A percentile compares a stretch with the other conserved stretches of the same genome.
These are phyloP conservation scores for Thinocorus orbignyianus DNA, from an alignment of 2,113 vertebrate species.

Conservation along the genomic window DNA sequence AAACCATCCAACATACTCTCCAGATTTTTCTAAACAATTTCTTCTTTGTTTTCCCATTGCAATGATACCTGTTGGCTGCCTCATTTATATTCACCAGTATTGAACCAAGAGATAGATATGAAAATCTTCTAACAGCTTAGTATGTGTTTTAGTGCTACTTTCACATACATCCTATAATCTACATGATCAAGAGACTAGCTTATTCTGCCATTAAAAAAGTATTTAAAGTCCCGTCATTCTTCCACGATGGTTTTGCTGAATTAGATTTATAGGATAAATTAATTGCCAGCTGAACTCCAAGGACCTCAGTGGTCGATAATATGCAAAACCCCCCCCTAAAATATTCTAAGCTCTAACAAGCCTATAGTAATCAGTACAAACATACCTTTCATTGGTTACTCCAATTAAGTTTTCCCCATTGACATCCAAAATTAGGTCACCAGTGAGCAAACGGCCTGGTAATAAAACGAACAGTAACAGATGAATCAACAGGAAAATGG, in stretches of 20 bases:
- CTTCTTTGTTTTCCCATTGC: not conserved
- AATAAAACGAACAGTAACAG: not conserved
- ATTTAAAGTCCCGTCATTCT: not conserved
- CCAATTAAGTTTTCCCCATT: conserved; percentile 85
- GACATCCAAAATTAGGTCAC: conserved; percentile 87
- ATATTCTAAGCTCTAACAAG: not conserved
- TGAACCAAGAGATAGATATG: not conserved
- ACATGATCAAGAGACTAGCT: not conserved
- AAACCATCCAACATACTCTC: not conserved
- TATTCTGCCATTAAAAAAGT: not conserved
- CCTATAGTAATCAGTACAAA: not conserved
- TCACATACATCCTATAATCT: not conserved
- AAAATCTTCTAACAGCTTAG: not conserved
- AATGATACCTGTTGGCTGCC: not conserved
- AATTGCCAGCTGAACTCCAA: not conserved
- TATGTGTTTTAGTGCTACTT: not conserved
- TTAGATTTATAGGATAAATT: not conserved
- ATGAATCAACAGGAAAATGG: not conserved
- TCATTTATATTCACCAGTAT: not conserved
- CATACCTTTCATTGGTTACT: conserved; percentile 84
- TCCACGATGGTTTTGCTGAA: not conserved
- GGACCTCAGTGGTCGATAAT: not conserved
- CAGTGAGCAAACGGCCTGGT: conserved; percentile 82
- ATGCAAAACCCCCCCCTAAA: not conserved
- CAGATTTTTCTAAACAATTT: not conserved